Evolutionary conservation across 2,797 vertebrate species (phyloP).

Genomic region (Coranthus polyacanthus): DNA sequence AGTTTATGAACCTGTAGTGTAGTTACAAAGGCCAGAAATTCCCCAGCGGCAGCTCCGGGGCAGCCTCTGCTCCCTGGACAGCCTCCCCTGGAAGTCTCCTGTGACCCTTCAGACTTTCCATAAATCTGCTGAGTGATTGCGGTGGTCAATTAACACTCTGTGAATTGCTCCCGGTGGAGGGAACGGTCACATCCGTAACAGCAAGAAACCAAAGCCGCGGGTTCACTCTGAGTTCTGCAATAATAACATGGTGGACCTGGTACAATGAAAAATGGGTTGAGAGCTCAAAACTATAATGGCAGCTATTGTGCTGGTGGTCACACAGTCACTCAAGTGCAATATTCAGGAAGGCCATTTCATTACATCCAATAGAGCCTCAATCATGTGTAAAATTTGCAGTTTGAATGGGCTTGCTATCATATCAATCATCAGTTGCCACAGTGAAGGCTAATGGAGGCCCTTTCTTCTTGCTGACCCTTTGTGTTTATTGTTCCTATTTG

Average conservation of each 20-base stretch:
- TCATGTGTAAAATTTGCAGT: slow-evolving; percentile 96
- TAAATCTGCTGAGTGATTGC: slow-evolving; percentile 80
- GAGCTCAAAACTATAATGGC: slow-evolving; percentile 91
- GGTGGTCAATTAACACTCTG: slow-evolving; percentile 82
- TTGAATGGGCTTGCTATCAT: slow-evolving; percentile 92
- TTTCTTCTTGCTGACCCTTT: slow-evolving; percentile 92
- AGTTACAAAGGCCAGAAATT: slow-evolving; percentile 61
- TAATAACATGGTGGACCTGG: slow-evolving; percentile 85
- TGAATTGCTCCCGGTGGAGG: slow-evolving; percentile 74
- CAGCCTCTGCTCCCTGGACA: slow-evolving; percentile 55
- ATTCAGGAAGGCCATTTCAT: slow-evolving; percentile 96
- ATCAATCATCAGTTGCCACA: slow-evolving; percentile 90
- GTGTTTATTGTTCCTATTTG: slow-evolving; percentile 87
- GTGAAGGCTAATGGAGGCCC: slow-evolving; percentile 89
- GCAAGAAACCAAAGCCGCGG: slow-evolving; percentile 74
- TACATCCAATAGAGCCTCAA: slow-evolving; percentile 95
- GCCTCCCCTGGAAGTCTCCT: slow-evolving; percentile 70
- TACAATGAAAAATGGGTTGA: slow-evolving; percentile 91
- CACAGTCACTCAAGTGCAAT: slow-evolving; percentile 89
- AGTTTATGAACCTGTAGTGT: slow-evolving; percentile 61
- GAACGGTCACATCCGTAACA: slow-evolving; percentile 74
- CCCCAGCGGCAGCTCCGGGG: slow-evolving; percentile 44
- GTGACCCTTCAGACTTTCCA: slow-evolving; percentile 74
- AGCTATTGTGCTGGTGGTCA: slow-evolving; percentile 92
- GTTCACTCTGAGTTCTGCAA: slow-evolving; percentile 74